Conservation (phyloP, 2,113 vertebrate species). For the Equus przewalskii region DNA sequence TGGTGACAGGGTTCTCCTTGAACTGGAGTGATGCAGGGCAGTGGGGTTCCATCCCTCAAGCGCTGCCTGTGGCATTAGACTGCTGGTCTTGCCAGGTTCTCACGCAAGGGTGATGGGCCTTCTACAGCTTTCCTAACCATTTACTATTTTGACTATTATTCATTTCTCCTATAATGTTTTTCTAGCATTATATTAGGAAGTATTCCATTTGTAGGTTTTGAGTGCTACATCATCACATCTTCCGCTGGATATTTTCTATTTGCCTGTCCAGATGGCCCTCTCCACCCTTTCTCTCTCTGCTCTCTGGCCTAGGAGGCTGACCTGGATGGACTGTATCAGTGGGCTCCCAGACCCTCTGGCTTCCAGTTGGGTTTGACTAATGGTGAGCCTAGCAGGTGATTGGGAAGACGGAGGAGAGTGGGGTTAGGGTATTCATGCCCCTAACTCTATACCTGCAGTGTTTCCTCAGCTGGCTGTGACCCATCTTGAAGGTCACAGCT, state of each 20-base stretch:
- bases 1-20: not conserved
- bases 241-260: not conserved
- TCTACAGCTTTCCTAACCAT: not conserved
- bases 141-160: conserved; percentile 25
- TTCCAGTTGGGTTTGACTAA: not conserved
- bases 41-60: not conserved
- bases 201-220: conserved; percentile 7
- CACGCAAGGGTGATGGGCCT: not conserved
- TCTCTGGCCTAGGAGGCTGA: not conserved
- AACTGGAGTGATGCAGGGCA: not conserved
- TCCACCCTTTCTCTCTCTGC: not conserved
- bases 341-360: not conserved
- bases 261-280: not conserved
- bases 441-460: not conserved
- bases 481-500: conserved; percentile 2
- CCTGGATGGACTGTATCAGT: not conserved
- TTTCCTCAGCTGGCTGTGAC: not conserved
- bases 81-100: not conserved
- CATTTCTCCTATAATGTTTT: not conserved
- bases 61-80: not conserved
- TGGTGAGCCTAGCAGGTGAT: not conserved
- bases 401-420: not conserved
- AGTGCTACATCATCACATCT: conserved; percentile 4
- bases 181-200: conserved; percentile 24
- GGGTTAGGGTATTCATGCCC: not conserved